Evolutionary conservation across 2,797 vertebrate species (phyloP).

Genomic region (Capromys pilorides): DNA sequence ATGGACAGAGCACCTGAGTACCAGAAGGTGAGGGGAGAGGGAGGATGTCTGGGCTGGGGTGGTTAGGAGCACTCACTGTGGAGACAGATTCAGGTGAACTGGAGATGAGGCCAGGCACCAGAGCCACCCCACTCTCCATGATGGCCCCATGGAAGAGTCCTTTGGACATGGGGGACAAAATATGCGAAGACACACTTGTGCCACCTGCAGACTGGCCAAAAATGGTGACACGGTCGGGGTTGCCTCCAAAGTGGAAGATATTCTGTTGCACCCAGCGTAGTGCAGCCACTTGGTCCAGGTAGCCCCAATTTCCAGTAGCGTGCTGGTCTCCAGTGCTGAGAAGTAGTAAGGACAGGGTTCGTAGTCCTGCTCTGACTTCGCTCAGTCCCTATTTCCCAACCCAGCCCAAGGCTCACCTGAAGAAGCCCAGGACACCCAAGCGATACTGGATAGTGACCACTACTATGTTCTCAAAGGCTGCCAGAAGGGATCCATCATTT

Average conservation of each 20-base stretch:
- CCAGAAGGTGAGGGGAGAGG: neutral
- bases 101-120: neutral
- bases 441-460: conserved; percentile 87
- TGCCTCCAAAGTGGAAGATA: conserved; percentile 85
- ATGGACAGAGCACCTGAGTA: neutral
- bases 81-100: neutral
- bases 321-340: conserved; percentile 88
- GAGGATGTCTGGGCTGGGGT: neutral
- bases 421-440: conserved; percentile 85
- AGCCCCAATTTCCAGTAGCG: conserved; percentile 89
- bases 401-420: conserved; percentile 81
- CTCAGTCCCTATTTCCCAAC: rapidly evolving
- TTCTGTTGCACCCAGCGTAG: conserved; percentile 90
- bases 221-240: conserved; percentile 87
- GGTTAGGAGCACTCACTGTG: conserved; percentile 39
- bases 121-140: conserved; percentile 76
- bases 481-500: conserved; percentile 87
- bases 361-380: neutral
- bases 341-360: neutral
- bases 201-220: conserved; percentile 89
- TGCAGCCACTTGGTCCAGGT: conserved; percentile 89
- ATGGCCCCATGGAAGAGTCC: conserved; percentile 82
- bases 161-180: conserved; percentile 82
- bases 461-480: conserved; percentile 88
- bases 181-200: conserved; percentile 87